Evolutionary conservation across 2,113 vertebrate species (phyloP).

Genomic region (Nematolebias whitei): DNA sequence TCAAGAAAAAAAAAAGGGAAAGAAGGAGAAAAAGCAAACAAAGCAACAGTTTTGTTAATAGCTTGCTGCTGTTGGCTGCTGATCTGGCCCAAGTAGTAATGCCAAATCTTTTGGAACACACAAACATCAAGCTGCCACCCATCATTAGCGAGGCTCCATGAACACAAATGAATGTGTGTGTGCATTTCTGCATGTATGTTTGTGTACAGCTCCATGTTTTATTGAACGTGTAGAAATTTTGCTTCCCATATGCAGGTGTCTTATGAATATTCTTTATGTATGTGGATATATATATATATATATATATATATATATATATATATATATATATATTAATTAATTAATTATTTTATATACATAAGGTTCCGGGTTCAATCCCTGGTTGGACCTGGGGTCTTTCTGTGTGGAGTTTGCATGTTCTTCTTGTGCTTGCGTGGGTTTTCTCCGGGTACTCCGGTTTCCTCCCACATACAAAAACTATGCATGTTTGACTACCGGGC

Average conservation of each 20-base stretch:
- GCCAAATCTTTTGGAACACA: conserved; percentile 74
- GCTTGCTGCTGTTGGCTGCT: conserved; percentile 76
- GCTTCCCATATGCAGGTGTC: conserved; percentile 16
- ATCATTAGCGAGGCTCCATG: conserved; percentile 68
- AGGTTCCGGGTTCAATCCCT: no score
- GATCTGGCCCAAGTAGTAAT: conserved; percentile 74
- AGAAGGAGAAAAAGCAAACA: conserved; percentile 67
- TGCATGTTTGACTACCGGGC: no score
- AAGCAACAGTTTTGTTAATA: conserved; percentile 78
- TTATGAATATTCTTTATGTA: not conserved
- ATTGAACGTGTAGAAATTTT: not conserved
- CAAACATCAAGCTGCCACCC: conserved; percentile 75
- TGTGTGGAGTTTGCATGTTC: no score
- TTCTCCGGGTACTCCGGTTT: no score
- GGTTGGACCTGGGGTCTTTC: no score
- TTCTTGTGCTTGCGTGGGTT: no score
- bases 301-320: no score
- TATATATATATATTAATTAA: no score
- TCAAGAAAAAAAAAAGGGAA: conserved; percentile 40
- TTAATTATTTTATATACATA: no score
- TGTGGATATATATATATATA: no score
- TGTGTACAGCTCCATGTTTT: not conserved
- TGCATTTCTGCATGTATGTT: not conserved
- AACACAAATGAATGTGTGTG: conserved; percentile 9
- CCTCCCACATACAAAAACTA: no score